Evolutionary conservation across 2,113 vertebrate species (phyloP).

Genomic region (Vidua chalybeata): DNA sequence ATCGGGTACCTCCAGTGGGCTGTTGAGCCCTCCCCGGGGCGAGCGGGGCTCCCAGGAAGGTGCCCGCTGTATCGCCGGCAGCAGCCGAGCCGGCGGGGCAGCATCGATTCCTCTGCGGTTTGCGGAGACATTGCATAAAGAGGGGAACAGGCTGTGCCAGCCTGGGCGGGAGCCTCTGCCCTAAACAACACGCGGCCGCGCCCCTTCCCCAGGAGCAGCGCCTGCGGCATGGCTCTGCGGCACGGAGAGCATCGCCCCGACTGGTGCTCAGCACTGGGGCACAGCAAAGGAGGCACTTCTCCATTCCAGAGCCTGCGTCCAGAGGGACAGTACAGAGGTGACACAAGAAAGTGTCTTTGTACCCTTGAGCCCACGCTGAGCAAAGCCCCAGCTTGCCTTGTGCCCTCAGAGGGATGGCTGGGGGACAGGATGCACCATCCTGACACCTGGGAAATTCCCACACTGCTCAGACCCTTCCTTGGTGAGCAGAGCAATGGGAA

Average conservation of each 20-base stretch:
- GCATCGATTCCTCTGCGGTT: conserved; percentile 42
- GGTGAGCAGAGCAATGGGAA: neutral
- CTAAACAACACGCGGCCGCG: neutral
- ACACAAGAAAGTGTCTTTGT: neutral
- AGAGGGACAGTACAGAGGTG: neutral
- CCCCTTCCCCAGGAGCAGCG: neutral
- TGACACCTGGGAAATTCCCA: neutral
- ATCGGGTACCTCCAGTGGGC: accelerated
- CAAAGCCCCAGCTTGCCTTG: neutral
- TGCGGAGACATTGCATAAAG: neutral
- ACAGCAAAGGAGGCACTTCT: neutral
- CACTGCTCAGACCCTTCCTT: neutral
- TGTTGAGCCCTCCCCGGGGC: neutral
- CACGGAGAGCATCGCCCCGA: neutral
- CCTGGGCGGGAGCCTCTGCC: neutral
- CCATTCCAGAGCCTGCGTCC: neutral
- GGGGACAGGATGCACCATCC: neutral
- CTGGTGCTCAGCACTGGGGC: neutral
- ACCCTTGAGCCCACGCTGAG: neutral
- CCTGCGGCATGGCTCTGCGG: accelerated
- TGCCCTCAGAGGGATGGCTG: neutral
- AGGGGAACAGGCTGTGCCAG: neutral
- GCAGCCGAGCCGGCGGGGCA: neutral
- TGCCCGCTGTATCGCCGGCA: neutral
- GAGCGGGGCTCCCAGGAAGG: neutral